Percentiles rank a stretch among this genome's conserved stretches.
phyloP scores from a whole-genome alignment of 2,113 vertebrate species.

The Menidia beryllina region DNA sequence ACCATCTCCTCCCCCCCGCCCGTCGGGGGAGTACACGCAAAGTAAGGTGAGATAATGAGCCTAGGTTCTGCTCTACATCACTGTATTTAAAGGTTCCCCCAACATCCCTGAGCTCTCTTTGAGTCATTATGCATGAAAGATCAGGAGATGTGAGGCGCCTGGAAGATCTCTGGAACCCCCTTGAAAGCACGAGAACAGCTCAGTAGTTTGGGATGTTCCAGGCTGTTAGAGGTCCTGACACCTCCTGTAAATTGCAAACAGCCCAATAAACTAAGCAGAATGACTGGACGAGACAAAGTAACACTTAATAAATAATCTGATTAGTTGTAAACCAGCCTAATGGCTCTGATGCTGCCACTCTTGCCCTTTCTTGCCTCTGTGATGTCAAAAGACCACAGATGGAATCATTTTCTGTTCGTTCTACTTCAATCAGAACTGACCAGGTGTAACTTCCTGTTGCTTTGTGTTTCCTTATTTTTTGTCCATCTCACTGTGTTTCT shows the following conservation, averaged over 20 bases:
- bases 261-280: neutral
- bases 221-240: constrained; percentile 12
- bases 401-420: constrained; percentile 45
- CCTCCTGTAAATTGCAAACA: constrained; percentile 7
- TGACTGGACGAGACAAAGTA: neutral
- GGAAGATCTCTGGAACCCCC: constrained; percentile 41
- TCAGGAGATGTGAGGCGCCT: constrained; percentile 31
- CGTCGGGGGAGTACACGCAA: constrained; percentile 37
- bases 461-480: constrained; percentile 60
- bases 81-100: constrained; percentile 45
- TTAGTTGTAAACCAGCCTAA: neutral
- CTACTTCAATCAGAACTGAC: constrained; percentile 50
- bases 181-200: constrained; percentile 42
- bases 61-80: constrained; percentile 43
- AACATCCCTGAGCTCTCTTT: constrained; percentile 18
- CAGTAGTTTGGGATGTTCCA: constrained; percentile 23
- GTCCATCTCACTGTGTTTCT: constrained; percentile 83
- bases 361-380: constrained; percentile 38
- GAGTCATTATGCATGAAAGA: constrained; percentile 49
- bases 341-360: constrained; percentile 8
- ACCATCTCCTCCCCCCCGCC: constrained; percentile 58
- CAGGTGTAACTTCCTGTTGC: constrained; percentile 54
- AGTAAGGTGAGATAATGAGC: constrained; percentile 46
- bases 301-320: neutral
- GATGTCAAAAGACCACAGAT: constrained; percentile 25